phyloP scores from a whole-genome alignment of 2,888 invertebrate species.

The Gordius sp. region DNA sequence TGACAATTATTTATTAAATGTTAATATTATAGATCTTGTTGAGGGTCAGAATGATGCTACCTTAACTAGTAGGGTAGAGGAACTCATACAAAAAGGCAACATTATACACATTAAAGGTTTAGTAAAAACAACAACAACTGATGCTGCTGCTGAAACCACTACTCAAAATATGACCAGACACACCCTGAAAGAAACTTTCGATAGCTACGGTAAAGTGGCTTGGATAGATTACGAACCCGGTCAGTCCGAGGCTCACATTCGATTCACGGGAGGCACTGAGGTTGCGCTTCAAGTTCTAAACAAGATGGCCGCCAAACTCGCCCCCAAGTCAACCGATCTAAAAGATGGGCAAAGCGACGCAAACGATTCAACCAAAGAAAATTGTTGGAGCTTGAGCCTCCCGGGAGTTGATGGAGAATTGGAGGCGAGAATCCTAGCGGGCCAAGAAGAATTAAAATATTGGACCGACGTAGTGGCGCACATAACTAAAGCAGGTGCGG shows the following conservation, averaged over 20 bases:
- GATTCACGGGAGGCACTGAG: background rate
- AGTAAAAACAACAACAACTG: no score
- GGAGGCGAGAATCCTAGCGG: background rate
- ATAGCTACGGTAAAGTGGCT: background rate
- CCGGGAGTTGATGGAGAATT: background rate
- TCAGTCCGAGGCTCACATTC: background rate
- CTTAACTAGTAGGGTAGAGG: background rate
- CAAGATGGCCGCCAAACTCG: background rate
- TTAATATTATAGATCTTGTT: no score
- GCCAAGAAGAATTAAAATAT: background rate
- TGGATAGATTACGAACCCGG: conserved; percentile 11
- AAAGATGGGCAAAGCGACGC: no score
- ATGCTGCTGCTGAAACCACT: no score
- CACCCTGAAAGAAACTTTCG: conserved; percentile 2
- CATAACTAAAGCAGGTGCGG: no score
- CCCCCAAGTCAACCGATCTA: no score
- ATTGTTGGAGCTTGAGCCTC: no score
- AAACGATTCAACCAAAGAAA: no score
- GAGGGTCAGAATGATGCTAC: no score
- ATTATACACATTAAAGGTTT: conserved; percentile 3
- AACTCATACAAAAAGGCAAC: conserved; percentile 4
- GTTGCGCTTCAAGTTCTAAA: background rate
- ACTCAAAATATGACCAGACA: background rate
- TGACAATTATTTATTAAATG: no score
- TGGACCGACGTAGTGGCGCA: background rate